Evolutionary conservation across 2,113 vertebrate genomes (phyloP).

Genomic region (Aphyosemion australe): DNA sequence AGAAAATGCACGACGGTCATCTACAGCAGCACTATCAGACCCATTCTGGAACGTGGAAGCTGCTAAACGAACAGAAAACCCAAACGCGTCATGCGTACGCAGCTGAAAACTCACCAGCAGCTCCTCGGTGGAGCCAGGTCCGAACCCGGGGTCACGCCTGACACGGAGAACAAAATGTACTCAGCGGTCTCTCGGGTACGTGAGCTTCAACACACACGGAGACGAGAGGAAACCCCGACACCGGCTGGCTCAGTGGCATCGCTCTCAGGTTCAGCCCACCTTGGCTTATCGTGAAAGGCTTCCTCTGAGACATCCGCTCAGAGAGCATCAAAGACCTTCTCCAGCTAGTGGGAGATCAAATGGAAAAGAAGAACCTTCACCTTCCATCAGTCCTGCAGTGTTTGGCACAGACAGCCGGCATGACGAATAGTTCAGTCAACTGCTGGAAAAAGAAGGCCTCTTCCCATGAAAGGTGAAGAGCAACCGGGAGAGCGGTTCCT

Average conservation of each 20-base stretch:
- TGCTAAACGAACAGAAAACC: not conserved
- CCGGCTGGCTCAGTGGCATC: constrained; percentile 28
- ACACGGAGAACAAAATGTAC: constrained; percentile 43
- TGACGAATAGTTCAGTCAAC: constrained; percentile 31
- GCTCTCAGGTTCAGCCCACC: constrained; percentile 40
- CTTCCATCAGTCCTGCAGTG: constrained; percentile 29
- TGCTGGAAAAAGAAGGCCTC: constrained; percentile 23
- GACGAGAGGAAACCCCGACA: constrained; percentile 47
- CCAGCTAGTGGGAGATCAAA: constrained; percentile 55
- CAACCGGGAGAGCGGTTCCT: constrained; percentile 10
- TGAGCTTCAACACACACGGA: constrained; percentile 15
- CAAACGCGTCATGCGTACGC: not conserved
- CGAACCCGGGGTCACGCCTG: not conserved
- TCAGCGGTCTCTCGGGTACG: constrained; percentile 17
- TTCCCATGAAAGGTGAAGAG: constrained; percentile 45
- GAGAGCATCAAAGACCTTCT: constrained; percentile 60
- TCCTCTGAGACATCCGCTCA: constrained; percentile 62
- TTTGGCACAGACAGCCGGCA: constrained; percentile 34
- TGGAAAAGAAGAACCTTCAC: constrained; percentile 58
- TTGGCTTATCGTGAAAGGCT: constrained; percentile 60
- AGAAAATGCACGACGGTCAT: not conserved
- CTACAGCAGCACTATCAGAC: not conserved
- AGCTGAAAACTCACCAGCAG: not conserved
- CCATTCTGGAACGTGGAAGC: not conserved
- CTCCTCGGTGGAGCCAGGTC: not conserved